Evolutionary conservation across 2,797 vertebrate species (phyloP).

Genomic region (Hephaestus fuliginosus): DNA sequence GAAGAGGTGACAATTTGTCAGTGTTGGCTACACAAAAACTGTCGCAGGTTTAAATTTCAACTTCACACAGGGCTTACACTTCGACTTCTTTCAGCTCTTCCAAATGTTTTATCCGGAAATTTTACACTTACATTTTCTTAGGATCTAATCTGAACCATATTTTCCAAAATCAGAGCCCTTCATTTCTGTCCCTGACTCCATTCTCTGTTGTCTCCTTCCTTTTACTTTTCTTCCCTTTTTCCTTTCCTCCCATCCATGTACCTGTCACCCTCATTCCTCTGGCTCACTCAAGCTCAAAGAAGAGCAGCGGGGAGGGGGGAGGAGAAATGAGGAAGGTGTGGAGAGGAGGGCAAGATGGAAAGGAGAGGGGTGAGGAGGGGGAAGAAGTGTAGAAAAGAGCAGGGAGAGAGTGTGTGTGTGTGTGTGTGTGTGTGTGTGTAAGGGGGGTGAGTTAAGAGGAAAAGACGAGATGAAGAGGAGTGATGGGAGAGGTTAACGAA

Average conservation of each 20-base stretch:
- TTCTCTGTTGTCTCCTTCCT: slow-evolving; percentile 9
- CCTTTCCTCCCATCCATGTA: slow-evolving; percentile 57
- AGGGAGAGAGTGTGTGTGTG: not conserved
- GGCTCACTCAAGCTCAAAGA: slow-evolving; percentile 77
- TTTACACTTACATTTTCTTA: not conserved
- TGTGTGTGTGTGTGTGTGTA: no score
- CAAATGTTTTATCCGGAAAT: not conserved
- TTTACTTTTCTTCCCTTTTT: slow-evolving; percentile 15
- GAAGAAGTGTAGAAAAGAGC: slow-evolving; percentile 7
- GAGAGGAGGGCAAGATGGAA: slow-evolving; percentile 9
- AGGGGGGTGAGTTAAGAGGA: not conserved
- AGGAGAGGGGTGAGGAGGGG: slow-evolving; percentile 1
- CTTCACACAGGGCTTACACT: not conserved
- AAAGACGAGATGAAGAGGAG: slow-evolving; percentile 55
- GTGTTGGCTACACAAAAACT: not conserved
- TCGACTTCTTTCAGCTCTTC: not conserved
- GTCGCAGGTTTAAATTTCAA: not conserved
- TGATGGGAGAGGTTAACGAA: slow-evolving; percentile 44
- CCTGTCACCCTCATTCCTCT: slow-evolving; percentile 82
- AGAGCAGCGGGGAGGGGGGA: slow-evolving; percentile 38
- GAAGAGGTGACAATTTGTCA: not conserved
- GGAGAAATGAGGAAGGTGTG: slow-evolving; percentile 24
- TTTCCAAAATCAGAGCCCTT: slow-evolving; percentile 8
- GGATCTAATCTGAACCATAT: not conserved
- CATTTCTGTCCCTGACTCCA: not conserved